Percentiles rank a stretch among this genome's conserved stretches.
phyloP scores from a whole-genome alignment of 2,888 invertebrate species.

The Rosalia funebris region DNA sequence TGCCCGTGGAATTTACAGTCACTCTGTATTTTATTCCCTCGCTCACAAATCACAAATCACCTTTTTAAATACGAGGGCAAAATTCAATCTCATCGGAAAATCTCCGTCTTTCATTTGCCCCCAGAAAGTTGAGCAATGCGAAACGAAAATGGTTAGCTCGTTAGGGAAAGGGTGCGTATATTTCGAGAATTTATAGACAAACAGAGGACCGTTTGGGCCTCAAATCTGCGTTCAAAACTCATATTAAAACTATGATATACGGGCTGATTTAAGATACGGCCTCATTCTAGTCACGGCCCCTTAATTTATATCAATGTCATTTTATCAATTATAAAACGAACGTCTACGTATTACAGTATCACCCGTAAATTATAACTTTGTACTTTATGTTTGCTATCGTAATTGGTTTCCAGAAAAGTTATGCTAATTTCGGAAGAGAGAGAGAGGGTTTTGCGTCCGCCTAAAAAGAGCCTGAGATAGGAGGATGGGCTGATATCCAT shows the following conservation, averaged over 20 bases:
- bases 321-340: constrained; percentile 65
- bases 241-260: constrained; percentile 66
- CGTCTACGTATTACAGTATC: constrained; percentile 50
- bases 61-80: not conserved
- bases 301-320: constrained; percentile 66
- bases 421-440: constrained; percentile 40
- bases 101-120: constrained; percentile 13
- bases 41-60: too few species aligned
- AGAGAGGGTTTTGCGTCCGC: constrained; percentile 3
- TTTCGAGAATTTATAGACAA: constrained; percentile 64
- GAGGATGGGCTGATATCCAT: not conserved
- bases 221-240: constrained; percentile 63
- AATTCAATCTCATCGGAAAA: not conserved
- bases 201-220: constrained; percentile 58
- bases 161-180: constrained; percentile 56
- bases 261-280: constrained; percentile 64
- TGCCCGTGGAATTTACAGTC: too few species aligned
- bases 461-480: constrained; percentile 17
- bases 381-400: constrained; percentile 62
- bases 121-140: constrained; percentile 16
- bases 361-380: constrained; percentile 63
- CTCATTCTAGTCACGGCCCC: constrained; percentile 64
- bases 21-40: too few species aligned
- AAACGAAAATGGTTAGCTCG: constrained; percentile 45
- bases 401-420: constrained; percentile 59